These are phyloP conservation scores for Heliornis fulica DNA, from an alignment of 2,113 vertebrate genomes.

Conservation along the genomic window DNA sequence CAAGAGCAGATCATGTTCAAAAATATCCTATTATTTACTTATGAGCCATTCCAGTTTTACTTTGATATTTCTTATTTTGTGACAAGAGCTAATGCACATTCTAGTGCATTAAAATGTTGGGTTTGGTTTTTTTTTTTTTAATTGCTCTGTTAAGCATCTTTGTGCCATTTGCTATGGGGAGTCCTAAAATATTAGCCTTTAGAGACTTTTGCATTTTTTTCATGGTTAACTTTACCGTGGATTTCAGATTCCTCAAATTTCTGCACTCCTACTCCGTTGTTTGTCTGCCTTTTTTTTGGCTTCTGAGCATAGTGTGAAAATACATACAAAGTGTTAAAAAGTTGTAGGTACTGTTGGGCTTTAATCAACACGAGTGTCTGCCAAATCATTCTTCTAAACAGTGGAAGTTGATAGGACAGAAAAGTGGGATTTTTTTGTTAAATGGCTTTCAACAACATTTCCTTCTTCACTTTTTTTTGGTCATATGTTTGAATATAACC, in stretches of 20 bases:
- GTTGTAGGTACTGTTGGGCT: not conserved
- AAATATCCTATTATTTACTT: conserved; percentile 15
- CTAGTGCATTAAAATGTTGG: not conserved
- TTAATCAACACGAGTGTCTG: not conserved
- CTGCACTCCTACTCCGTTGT: not conserved
- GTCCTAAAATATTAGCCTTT: not conserved
- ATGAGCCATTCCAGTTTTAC: not conserved
- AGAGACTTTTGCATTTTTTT: not conserved
- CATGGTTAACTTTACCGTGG: not conserved
- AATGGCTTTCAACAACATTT: not conserved
- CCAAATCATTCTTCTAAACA: conserved; percentile 5
- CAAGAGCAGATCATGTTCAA: not conserved
- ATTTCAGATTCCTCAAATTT: not conserved
- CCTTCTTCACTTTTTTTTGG: not conserved
- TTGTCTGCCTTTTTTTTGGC: not conserved
- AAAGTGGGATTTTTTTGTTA: not conserved
- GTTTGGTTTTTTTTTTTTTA: conserved; percentile 39
- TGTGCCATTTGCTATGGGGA: not conserved
- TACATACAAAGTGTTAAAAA: not conserved
- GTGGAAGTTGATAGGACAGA: not conserved
- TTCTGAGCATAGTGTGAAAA: not conserved
- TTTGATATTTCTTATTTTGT: conserved; percentile 14
- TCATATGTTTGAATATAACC: not conserved
- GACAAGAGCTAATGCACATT: conserved; percentile 8
- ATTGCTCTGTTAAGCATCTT: conserved; percentile 27